phyloP scores from a whole-genome alignment of 1,140 invertebrate genomes.

The Macrobrachium rosenbergii region DNA sequence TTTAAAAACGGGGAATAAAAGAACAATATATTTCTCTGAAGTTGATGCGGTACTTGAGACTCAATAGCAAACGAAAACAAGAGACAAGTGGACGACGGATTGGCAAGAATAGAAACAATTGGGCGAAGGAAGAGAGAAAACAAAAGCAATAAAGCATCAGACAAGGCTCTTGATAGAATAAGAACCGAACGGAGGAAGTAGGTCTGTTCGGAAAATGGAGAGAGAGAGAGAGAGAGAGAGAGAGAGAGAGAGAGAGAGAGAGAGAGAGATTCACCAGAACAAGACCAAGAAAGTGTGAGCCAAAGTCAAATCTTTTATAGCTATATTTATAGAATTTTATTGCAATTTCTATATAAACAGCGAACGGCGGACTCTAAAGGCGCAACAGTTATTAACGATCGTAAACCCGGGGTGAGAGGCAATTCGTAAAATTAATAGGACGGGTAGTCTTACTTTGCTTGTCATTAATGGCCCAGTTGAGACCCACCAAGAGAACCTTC shows the following conservation, averaged over 20 bases:
- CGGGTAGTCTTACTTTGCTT: constrained; percentile 25
- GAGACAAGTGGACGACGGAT: no score
- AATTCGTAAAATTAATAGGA: constrained; percentile 37
- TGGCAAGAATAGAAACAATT: no score
- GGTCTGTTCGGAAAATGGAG: background rate
- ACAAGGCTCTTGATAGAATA: no score
- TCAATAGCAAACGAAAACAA: no score
- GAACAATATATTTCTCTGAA: no score
- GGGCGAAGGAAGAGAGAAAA: no score
- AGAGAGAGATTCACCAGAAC: background rate
- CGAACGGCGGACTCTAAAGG: constrained; percentile 24
- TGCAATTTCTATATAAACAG: constrained; percentile 50
- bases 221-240: constrained; percentile 25
- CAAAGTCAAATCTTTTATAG: constrained; percentile 11
- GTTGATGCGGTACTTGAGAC: no score
- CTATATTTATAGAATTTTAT: constrained; percentile 48
- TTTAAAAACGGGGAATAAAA: no score
- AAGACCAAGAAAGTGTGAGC: background rate
- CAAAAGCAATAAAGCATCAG: no score
- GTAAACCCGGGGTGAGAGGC: constrained; percentile 34
- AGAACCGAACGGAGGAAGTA: background rate
- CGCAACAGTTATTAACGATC: constrained; percentile 32
- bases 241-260: background rate
- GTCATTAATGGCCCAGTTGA: constrained; percentile 31
- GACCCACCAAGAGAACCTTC: background rate